These are phyloP conservation scores for Sipunculus nudus DNA, from an alignment of 2,888 invertebrate genomes.

Conservation along the genomic window DNA sequence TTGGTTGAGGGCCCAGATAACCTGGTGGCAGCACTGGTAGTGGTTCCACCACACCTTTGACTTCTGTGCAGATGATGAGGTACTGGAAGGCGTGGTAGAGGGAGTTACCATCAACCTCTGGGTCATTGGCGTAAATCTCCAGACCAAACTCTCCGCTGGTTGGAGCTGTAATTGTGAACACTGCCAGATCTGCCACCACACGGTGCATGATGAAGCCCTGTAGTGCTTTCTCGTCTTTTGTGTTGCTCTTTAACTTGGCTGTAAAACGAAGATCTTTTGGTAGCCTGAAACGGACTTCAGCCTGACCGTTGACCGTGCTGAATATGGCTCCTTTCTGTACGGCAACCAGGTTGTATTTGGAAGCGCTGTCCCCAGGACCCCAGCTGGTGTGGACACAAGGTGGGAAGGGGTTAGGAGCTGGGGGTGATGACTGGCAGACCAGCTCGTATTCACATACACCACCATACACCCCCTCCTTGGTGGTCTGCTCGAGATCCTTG, in stretches of 20 bases:
- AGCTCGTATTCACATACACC: conserved; percentile 67
- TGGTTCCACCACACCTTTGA: conserved; percentile 52
- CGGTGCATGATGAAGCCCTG: conserved; percentile 63
- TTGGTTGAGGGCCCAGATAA: conserved; percentile 64
- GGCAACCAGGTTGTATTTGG: conserved; percentile 60
- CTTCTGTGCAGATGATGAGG: conserved; percentile 60
- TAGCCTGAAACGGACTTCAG: conserved; percentile 60
- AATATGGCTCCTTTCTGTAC: conserved; percentile 62
- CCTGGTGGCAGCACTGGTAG: conserved; percentile 63
- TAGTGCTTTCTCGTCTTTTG: conserved; percentile 56
- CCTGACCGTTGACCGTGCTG: conserved; percentile 60
- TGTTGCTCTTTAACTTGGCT: conserved; percentile 63
- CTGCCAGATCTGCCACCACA: conserved; percentile 61
- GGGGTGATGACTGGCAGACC: conserved; percentile 53
- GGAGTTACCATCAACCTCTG: conserved; percentile 61
- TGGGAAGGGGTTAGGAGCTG: conserved; percentile 61
- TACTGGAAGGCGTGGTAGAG: conserved; percentile 65
- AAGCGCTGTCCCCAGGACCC: conserved; percentile 61
- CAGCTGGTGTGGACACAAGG: conserved; percentile 65
- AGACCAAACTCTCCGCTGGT: conserved; percentile 62
- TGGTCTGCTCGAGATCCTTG: conserved; percentile 61
- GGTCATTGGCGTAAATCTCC: conserved; percentile 66
- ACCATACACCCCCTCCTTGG: conserved; percentile 64
- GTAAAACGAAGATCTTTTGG: conserved; percentile 63
- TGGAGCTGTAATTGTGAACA: conserved; percentile 64